Conservation (phyloP, 1,140 invertebrate species). For the Drosophila subobscura region DNA sequence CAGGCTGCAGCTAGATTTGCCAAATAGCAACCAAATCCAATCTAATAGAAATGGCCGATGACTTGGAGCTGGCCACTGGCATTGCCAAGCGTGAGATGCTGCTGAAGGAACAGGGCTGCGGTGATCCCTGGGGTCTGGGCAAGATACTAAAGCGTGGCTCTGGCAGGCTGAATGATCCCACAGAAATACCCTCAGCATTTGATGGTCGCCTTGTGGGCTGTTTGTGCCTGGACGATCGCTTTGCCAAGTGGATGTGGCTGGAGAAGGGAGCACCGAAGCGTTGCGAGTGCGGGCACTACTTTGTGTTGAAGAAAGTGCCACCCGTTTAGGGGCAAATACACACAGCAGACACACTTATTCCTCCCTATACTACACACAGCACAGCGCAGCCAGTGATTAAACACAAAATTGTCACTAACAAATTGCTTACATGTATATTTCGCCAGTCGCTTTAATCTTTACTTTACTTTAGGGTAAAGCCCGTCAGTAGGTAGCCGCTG, state of each 20-base stretch:
- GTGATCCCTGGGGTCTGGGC: slow-evolving; percentile 94
- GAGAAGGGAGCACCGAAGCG: slow-evolving; percentile 93
- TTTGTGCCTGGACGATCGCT: slow-evolving; percentile 94
- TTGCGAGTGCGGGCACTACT: slow-evolving; percentile 98
- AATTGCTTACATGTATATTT: slow-evolving; percentile 37
- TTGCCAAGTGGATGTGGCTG: slow-evolving; percentile 96
- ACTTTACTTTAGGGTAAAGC: slow-evolving; percentile 84
- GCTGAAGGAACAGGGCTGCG: slow-evolving; percentile 91
- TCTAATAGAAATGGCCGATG: slow-evolving; percentile 87
- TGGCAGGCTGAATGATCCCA: slow-evolving; percentile 93
- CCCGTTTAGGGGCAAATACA: slow-evolving; percentile 82
- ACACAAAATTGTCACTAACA: slow-evolving; percentile 67
- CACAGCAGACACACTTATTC: slow-evolving; percentile 24
- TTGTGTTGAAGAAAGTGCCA: slow-evolving; percentile 91
- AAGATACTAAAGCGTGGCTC: slow-evolving; percentile 88
- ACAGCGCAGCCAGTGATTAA: slow-evolving; percentile 29
- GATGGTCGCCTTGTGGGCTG: slow-evolving; percentile 96
- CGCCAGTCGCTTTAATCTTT: slow-evolving; percentile 7
- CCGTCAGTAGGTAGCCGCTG: slow-evolving; percentile 90
- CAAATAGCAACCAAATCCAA: slow-evolving; percentile 47
- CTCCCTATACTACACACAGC: slow-evolving; percentile 2
- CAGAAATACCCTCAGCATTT: slow-evolving; percentile 93
- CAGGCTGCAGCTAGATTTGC: too few species aligned
- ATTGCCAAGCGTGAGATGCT: slow-evolving; percentile 94
- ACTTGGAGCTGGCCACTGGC: slow-evolving; percentile 95